phyloP scores from a whole-genome alignment of 2,113 vertebrate species.

The Crotophaga sulcirostris region DNA sequence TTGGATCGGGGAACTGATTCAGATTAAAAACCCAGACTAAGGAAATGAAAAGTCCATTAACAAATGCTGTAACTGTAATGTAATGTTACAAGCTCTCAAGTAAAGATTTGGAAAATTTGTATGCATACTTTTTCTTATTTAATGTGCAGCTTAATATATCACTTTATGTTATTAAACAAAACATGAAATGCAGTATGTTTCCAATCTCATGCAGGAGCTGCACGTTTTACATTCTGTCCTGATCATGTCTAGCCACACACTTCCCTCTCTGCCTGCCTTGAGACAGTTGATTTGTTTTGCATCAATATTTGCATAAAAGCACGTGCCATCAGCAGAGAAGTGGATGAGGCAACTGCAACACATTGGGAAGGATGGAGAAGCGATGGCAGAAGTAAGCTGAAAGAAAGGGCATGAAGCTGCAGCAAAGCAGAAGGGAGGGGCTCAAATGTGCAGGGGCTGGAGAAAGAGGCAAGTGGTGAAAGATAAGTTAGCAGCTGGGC shows the following conservation, averaged over 20 bases:
- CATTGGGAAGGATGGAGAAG: not conserved
- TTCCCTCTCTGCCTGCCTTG: fast-evolving
- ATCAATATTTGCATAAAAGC: not conserved
- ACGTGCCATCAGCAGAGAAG: not conserved
- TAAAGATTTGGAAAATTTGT: constrained; percentile 53
- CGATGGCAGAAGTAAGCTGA: not conserved
- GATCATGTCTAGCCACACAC: not conserved
- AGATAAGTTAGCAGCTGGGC: fast-evolving
- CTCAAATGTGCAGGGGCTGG: not conserved
- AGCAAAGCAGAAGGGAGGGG: not conserved
- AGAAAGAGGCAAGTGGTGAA: fast-evolving
- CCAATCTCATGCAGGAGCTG: not conserved
- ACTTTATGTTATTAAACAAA: constrained; percentile 18
- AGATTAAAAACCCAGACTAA: constrained; percentile 46
- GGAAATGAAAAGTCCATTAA: constrained; percentile 56
- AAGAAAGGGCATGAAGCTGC: not conserved
- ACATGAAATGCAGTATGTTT: not conserved
- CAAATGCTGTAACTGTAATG: constrained; percentile 10
- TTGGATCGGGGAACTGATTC: not conserved
- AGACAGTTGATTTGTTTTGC: not conserved
- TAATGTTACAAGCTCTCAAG: not conserved
- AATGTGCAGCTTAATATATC: not conserved
- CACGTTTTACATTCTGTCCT: not conserved
- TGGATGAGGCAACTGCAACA: not conserved
- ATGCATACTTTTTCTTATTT: constrained; percentile 26